Evolutionary conservation across 2,797 vertebrate species (phyloP), one percentile per base, ranked within the genome.

Genomic region (Picus viridis): DNA sequence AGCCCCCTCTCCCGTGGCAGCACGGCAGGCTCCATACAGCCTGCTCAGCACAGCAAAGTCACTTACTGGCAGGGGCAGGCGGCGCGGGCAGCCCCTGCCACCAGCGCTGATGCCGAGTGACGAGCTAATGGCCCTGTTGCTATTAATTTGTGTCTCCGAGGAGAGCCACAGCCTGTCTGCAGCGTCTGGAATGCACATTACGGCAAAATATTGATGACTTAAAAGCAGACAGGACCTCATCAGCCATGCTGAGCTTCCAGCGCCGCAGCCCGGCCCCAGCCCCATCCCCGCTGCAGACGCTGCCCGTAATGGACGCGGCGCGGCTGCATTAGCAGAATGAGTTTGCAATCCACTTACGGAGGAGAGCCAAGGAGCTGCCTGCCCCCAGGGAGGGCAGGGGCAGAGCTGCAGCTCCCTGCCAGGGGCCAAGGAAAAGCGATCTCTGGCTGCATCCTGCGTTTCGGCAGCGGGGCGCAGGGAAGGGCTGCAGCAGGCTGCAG

Each of bases 101-200:
- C 17, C 3, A 89, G 89, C 11, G 0, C 86, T 83, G 95, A 97
- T 96, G 96, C 94, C 91, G 93, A 96, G 94, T 95, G 96, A 95
- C 26, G 41, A 95, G 84, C 94, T 96, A 97, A 97, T 96, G 95
- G 96, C 89, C 95, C 96, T 94, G 92, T 94, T 96, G 94, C 96
- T 97, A 96, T 97, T 96, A 96, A 96, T 96, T 93, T 96, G 86
- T 3, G 56, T 96, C 95, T 97, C 95, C 0, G 47, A 95, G 89
- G 92, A 96, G 91, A 95, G 93, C 85, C 92, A 43, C 93, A 95
- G 91, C 90, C 94, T 89, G 94, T 94, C 95, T 95, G 83, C 83
- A 94, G 93, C 6, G 54, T 95, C 95, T 96, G 96, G 96, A 96
- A 93, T 91, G 94, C 92, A 95, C 90, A 95, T 95, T 96, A 96